Percentiles rank a stretch among this genome's conserved stretches.
Evolutionary conservation across 2,797 vertebrate genomes (phyloP).

Genomic region (Amphiprion clarkii): DNA sequence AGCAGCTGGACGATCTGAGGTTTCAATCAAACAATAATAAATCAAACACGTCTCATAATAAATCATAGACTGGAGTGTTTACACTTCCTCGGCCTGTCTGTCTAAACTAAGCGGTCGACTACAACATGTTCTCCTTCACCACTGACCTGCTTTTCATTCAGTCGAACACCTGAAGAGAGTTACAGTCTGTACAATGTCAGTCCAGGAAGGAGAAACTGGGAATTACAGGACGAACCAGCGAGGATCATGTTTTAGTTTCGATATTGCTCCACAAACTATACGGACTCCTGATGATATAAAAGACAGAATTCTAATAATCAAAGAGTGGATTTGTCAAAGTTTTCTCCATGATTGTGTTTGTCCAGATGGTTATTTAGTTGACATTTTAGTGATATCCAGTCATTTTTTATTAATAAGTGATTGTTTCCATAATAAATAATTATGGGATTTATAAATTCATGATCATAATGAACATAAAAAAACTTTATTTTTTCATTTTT

Average conservation of each 20-base stretch:
- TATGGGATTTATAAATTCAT: no score
- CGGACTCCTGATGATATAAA: background rate
- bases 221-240: background rate
- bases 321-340: no score
- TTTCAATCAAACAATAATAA: conserved; percentile 76
- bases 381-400: no score
- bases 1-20: conserved; percentile 60
- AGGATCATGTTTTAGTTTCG: background rate
- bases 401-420: no score
- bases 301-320: background rate
- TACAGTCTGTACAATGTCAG: background rate
- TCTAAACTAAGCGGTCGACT: conserved; percentile 44
- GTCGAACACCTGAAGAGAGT: conserved; percentile 17
- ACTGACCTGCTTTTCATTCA: conserved; percentile 18
- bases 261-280: background rate
- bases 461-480: no score
- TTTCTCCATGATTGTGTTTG: no score
- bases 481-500: no score
- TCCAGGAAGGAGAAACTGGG: background rate
- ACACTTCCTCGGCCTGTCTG: conserved; percentile 33
- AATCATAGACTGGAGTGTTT: conserved; percentile 66
- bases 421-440: no score
- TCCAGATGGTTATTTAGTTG: no score
- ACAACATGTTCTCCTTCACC: conserved; percentile 19
- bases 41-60: conserved; percentile 56